A percentile compares a stretch with the other conserved stretches of the same genome.
Conservation (phyloP, 2,888 invertebrate genomes). For the Cistogaster globosa region DNA sequence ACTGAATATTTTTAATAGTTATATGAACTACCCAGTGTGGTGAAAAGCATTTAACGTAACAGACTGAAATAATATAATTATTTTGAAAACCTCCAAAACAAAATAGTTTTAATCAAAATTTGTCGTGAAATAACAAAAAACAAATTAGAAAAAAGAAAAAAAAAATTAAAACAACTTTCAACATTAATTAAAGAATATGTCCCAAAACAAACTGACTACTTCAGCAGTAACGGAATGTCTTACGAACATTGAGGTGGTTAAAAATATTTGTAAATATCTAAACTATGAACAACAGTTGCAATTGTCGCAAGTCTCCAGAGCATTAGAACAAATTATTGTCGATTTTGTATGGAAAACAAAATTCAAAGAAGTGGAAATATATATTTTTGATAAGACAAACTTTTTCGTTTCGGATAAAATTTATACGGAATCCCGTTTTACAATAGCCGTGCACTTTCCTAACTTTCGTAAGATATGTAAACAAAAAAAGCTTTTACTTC, state of each 20-base stretch:
- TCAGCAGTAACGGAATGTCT: not conserved
- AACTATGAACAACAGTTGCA: not conserved
- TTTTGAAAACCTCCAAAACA: no score
- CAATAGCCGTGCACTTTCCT: not conserved
- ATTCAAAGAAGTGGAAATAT: slow-evolving; percentile 2
- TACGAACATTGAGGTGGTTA: not conserved
- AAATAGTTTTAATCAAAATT: no score
- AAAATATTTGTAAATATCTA: slow-evolving; percentile 2
- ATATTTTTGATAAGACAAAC: not conserved
- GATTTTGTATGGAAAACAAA: not conserved
- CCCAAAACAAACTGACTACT: not conserved
- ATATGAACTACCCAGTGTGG: no score
- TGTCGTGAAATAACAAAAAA: no score
- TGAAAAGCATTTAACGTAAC: no score
- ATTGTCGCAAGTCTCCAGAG: not conserved
- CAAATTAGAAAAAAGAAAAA: no score
- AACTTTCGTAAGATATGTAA: not conserved
- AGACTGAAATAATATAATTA: no score
- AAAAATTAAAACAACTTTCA: no score
- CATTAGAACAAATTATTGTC: not conserved
- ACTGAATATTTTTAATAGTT: no score
- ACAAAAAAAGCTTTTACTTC: not conserved
- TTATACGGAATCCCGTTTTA: not conserved
- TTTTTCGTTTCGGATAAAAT: not conserved
- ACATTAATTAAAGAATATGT: not conserved